These are phyloP conservation scores for Phrynosoma blainvillii DNA, from an alignment of 2,113 vertebrate genomes.

Conservation along the genomic window DNA sequence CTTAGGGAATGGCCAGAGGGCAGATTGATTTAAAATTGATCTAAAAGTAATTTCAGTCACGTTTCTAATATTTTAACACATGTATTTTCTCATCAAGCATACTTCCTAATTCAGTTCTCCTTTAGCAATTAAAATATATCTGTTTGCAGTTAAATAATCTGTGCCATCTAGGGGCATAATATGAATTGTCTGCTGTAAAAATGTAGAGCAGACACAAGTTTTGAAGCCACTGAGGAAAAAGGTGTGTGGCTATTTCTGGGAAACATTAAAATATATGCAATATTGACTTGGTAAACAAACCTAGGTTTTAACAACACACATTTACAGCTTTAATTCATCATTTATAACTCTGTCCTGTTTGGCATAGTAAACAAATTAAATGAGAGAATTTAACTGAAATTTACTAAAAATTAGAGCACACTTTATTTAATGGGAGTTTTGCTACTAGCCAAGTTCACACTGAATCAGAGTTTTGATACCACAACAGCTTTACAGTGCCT, in stretches of 20 bases:
- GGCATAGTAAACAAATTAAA: not conserved
- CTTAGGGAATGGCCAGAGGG: not conserved
- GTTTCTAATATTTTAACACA: not conserved
- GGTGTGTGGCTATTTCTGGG: not conserved
- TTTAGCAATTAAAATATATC: not conserved
- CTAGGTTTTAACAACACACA: not conserved
- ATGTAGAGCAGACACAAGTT: not conserved
- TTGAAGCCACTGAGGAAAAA: not conserved
- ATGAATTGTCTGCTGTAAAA: not conserved
- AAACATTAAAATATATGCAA: not conserved
- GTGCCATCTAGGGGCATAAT: not conserved
- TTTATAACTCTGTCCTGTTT: not conserved
- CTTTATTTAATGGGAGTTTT: not conserved
- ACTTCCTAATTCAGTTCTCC: not conserved
- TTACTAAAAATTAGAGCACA: not conserved
- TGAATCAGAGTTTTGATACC: not conserved
- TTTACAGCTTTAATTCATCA: not conserved
- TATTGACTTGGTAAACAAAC: not conserved
- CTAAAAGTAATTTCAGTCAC: not conserved
- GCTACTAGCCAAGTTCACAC: not conserved
- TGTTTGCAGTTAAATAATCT: slow-evolving; percentile 10
- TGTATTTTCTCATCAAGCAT: not conserved
- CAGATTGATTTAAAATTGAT: not conserved
- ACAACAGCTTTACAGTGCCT: not conserved
- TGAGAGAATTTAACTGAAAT: not conserved